Percentiles rank a stretch among this genome's conserved stretches.
Evolutionary conservation across 2,797 vertebrate species (phyloP).

Genomic region (Schizopygopsis malacanthus): DNA sequence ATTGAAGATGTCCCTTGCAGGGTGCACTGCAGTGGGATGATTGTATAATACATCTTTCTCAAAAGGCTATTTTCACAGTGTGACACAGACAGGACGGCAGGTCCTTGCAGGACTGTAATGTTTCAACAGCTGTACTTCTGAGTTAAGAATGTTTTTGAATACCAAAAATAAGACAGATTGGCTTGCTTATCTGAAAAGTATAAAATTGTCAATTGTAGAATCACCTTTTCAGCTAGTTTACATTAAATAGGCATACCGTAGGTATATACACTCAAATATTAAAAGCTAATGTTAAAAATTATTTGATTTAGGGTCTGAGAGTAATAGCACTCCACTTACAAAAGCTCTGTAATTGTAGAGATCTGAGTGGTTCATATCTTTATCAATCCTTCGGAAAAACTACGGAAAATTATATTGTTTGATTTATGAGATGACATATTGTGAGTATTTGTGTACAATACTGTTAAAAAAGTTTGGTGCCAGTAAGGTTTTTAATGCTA

Average conservation of each 20-base stretch:
- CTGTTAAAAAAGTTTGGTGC: neutral
- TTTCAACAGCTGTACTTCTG: constrained; percentile 1
- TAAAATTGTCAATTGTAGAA: constrained; percentile 3
- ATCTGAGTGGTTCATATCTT: neutral
- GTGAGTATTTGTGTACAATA: neutral
- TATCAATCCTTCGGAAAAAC: neutral
- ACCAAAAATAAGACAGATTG: neutral
- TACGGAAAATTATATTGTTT: neutral
- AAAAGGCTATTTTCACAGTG: constrained; percentile 12
- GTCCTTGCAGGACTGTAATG: neutral
- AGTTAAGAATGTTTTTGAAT: neutral
- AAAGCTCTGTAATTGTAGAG: neutral
- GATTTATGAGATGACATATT: neutral
- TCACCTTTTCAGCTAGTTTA: neutral
- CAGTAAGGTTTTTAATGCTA: neutral
- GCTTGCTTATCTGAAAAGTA: constrained; percentile 2
- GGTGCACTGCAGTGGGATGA: neutral
- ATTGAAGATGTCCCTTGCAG: constrained; percentile 2
- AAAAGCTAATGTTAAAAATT: neutral
- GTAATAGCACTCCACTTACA: neutral
- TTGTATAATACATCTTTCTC: constrained; percentile 16
- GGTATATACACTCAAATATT: neutral
- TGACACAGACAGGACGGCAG: neutral
- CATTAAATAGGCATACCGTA: neutral
- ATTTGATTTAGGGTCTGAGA: neutral